Conservation (phyloP, 2,797 vertebrate species). For the Intellagama lesueurii region DNA sequence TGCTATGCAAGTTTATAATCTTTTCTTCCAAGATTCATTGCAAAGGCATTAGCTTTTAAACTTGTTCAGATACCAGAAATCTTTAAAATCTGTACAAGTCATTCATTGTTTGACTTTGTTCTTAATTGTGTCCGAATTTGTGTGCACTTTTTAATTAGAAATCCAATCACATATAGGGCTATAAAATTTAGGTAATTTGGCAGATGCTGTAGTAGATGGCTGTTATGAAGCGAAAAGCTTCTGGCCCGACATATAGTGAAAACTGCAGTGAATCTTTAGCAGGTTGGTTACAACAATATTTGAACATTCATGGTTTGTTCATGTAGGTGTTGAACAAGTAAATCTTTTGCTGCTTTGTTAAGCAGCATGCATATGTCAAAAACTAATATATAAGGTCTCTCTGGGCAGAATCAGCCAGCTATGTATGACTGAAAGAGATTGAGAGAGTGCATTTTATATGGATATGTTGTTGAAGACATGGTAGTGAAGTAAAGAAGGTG, state of each 20-base stretch:
- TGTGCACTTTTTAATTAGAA: not conserved
- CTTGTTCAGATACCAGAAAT: not conserved
- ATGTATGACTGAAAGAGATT: not conserved
- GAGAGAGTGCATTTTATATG: not conserved
- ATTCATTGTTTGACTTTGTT: not conserved
- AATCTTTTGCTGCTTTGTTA: conserved; percentile 36
- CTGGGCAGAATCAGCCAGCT: not conserved
- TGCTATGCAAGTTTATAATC: conserved; percentile 29
- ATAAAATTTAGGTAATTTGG: not conserved
- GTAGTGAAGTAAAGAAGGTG: not conserved
- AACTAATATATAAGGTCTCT: not conserved
- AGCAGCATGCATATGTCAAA: not conserved
- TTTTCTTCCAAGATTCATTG: conserved; percentile 42
- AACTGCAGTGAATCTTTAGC: not conserved
- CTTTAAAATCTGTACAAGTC: conserved; percentile 2
- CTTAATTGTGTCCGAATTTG: not conserved
- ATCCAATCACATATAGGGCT: not conserved
- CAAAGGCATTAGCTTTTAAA: not conserved
- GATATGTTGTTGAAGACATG: not conserved
- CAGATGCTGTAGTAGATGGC: not conserved
- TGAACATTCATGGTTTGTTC: conserved; percentile 1
- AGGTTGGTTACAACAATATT: fast-evolving
- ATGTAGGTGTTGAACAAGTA: not conserved
- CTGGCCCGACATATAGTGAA: not conserved
- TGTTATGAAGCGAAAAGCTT: not conserved